phyloP scores from a whole-genome alignment of 64 coral and sea anemone genomes.

The Pocillopora verrucosa region DNA sequence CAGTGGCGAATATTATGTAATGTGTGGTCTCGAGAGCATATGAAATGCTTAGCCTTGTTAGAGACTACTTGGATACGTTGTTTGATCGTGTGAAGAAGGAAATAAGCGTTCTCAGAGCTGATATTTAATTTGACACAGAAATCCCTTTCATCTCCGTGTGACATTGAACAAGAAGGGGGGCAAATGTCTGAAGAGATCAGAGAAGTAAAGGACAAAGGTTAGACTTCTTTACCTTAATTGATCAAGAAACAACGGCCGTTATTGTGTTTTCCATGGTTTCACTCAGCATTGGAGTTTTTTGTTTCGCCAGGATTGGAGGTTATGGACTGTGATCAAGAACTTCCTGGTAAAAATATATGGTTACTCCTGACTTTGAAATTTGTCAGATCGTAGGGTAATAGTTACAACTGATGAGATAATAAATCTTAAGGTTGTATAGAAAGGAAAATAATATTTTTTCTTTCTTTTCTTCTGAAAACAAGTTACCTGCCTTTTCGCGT shows the following conservation, averaged over 20 bases:
- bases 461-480: no score
- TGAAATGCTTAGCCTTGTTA: no score
- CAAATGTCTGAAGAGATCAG: background rate
- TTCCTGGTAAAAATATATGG: background rate
- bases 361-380: background rate
- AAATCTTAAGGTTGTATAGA: no score
- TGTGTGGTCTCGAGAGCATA: no score
- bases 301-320: constrained; percentile 23
- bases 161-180: background rate
- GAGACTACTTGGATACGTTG: no score
- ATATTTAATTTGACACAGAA: background rate
- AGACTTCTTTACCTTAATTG: no score
- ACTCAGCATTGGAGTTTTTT: background rate
- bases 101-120: background rate
- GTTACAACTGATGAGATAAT: background rate
- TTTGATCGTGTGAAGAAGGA: background rate
- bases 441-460: no score
- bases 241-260: background rate
- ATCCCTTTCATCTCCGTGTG: background rate
- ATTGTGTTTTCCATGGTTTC: background rate
- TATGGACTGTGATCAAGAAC: constrained; percentile 28
- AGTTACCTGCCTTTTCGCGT: no score
- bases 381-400: background rate
- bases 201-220: background rate
- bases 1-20: no score